Percentiles rank a stretch among this genome's conserved stretches.
These are phyloP conservation scores for Noctua janthe DNA, from an alignment of 2,888 invertebrate genomes.

Conservation along the genomic window DNA sequence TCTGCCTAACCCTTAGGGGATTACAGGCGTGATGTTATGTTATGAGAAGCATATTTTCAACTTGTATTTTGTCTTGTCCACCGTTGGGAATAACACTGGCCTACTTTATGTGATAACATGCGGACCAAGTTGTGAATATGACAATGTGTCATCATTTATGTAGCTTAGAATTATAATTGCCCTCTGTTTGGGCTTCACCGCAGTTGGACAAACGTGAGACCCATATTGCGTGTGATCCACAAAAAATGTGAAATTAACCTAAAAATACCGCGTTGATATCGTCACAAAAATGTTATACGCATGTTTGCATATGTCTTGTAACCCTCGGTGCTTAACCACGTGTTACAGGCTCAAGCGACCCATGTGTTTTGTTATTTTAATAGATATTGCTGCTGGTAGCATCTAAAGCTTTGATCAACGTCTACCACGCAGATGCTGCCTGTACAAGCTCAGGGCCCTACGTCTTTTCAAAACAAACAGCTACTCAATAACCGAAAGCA, in stretches of 20 bases:
- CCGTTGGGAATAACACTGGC: not conserved
- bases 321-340: slow-evolving; percentile 3
- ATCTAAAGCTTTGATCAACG: too few relatives aligned
- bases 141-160: not conserved
- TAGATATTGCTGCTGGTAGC: too few relatives aligned
- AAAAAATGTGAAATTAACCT: not conserved
- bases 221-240: not conserved
- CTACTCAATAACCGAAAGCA: too few relatives aligned
- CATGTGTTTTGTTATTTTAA: not conserved
- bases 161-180: not conserved
- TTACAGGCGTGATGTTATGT: too few relatives aligned
- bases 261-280: slow-evolving; percentile 6
- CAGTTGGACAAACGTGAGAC: not conserved
- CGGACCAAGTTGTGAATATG: not conserved
- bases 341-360: not conserved
- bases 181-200: not conserved
- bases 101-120: not conserved
- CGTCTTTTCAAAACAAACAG: too few relatives aligned
- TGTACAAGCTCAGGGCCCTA: too few relatives aligned
- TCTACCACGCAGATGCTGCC: too few relatives aligned
- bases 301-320: slow-evolving; percentile 41
- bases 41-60: not conserved
- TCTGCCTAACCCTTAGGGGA: too few relatives aligned
- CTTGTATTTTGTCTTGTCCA: not conserved
- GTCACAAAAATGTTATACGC: slow-evolving; percentile 9